These are phyloP conservation scores for Oncopodura yosiiana DNA, from an alignment of 1,140 invertebrate genomes.

Conservation along the genomic window DNA sequence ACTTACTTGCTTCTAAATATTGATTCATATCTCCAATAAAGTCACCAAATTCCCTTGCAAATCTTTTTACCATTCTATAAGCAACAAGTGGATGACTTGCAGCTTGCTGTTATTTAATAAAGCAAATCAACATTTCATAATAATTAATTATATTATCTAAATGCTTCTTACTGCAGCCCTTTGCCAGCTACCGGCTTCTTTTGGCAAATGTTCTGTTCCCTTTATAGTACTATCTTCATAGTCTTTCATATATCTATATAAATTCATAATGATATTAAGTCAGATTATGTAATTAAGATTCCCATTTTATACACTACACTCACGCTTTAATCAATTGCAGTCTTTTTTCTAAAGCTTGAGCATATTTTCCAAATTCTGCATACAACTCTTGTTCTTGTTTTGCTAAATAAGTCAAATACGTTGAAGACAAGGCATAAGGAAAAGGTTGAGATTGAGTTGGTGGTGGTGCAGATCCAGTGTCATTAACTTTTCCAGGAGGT, in stretches of 20 bases:
- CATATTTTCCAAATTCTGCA: conserved; percentile 8
- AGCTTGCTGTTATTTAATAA: conserved; percentile 13
- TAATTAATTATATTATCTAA: background rate
- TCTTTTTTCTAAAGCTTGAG: conserved; percentile 16
- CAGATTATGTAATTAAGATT: too few relatives aligned
- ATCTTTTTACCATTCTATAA: conserved; percentile 31
- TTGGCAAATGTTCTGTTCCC: conserved; percentile 16
- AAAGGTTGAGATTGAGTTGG: background rate
- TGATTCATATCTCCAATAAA: conserved; percentile 6
- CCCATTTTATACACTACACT: too few relatives aligned
- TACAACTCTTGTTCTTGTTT: conserved; percentile 18
- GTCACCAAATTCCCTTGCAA: conserved; percentile 24
- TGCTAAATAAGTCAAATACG: conserved; percentile 27
- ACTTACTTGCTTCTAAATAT: background rate
- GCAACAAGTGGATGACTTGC: conserved; percentile 26
- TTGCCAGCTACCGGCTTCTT: conserved; percentile 14
- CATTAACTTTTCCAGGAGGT: too few relatives aligned
- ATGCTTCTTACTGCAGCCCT: background rate
- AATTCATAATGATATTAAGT: too few relatives aligned
- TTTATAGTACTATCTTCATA: conserved; percentile 28
- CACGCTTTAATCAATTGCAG: conserved; percentile 10
- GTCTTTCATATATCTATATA: conserved; percentile 25
- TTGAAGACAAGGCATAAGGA: conserved; percentile 31
- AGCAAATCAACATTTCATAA: background rate
- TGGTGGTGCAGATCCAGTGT: background rate